phyloP scores from a whole-genome alignment of 2,113 vertebrate species.

The Nannobrachium achirus region DNA sequence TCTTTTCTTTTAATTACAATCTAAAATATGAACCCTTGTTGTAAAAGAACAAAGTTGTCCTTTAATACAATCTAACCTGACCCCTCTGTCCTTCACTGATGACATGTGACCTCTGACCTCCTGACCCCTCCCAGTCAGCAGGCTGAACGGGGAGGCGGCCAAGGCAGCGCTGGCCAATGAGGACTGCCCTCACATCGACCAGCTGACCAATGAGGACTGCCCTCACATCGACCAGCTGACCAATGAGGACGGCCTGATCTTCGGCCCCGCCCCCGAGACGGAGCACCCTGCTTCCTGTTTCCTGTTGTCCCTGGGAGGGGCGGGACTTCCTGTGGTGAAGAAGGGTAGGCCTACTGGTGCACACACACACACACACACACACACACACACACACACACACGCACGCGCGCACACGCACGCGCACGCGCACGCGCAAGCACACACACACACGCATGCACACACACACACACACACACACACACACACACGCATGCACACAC shows the following conservation, averaged over 20 bases:
- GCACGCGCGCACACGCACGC: neutral
- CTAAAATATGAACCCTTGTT: no score
- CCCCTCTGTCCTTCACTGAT: neutral
- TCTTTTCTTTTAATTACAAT: no score
- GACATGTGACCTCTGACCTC: neutral
- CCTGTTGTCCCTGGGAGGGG: constrained; percentile 90
- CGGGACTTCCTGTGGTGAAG: constrained; percentile 87
- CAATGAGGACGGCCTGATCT: constrained; percentile 88
- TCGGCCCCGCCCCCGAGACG: constrained; percentile 85
- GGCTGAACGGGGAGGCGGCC: constrained; percentile 93
- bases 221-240: constrained; percentile 97
- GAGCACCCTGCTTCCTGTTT: constrained; percentile 77
- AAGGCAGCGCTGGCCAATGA: constrained; percentile 94
- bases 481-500: no score
- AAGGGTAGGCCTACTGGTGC: constrained; percentile 96
- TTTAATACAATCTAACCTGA: no score
- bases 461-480: neutral
- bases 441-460: no score
- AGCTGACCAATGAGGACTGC: constrained; percentile 95
- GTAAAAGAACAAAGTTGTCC: no score
- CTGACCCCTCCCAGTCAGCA: constrained; percentile 87
- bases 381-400: neutral
- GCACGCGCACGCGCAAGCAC: no score
- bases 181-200: constrained; percentile 96
- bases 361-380: neutral